Percentiles rank a stretch among this genome's conserved stretches.
Conservation (phyloP, 2,113 vertebrate genomes). For the Oreocharis arfaki region DNA sequence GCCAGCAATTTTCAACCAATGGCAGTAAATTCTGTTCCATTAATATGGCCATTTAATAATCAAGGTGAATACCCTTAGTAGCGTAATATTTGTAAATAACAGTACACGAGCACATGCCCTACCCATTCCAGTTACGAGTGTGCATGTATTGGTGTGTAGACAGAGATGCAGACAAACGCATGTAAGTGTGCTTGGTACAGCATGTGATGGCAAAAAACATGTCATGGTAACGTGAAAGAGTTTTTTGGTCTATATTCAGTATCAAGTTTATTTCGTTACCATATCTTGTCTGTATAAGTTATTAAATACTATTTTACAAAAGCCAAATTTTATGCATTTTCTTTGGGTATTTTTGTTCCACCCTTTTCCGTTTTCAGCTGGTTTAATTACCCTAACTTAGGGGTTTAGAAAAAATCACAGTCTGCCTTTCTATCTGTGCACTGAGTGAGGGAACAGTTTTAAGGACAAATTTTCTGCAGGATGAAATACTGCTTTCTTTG, state of each 20-base stretch:
- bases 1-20: neutral
- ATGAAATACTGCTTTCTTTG: neutral
- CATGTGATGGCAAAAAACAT: neutral
- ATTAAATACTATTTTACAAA: neutral
- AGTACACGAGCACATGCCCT: neutral
- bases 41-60: neutral
- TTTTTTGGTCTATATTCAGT: neutral
- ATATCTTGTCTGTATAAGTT: neutral
- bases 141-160: neutral
- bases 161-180: neutral
- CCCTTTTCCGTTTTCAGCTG: neutral
- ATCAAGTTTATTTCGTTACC: neutral
- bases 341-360: neutral
- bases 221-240: neutral
- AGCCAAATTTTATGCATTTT: neutral
- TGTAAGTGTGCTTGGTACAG: neutral
- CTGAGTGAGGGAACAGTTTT: neutral
- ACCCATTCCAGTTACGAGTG: rapidly evolving
- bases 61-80: neutral
- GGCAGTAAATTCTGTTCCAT: neutral
- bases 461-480: neutral
- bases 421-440: neutral
- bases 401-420: neutral
- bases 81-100: neutral
- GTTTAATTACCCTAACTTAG: neutral